A percentile compares a stretch with the other conserved stretches of the same genome.
These are phyloP conservation scores for Aphelocoma coerulescens DNA, from an alignment of 2,113 vertebrate species.

Conservation along the genomic window DNA sequence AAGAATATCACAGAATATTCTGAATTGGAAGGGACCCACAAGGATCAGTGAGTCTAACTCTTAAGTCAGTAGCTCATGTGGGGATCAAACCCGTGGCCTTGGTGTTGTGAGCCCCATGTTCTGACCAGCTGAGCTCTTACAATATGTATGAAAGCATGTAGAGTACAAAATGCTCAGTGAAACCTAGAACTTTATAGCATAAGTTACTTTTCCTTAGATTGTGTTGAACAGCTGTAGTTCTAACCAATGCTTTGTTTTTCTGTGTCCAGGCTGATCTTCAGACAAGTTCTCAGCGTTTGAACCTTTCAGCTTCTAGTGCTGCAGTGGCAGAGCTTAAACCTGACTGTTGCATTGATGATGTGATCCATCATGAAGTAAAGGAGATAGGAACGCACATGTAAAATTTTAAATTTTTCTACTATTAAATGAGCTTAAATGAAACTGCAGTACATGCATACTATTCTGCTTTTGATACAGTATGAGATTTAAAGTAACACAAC, in stretches of 20 bases:
- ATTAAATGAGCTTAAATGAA: background rate
- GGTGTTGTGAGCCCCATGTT: background rate
- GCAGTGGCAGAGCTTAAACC: slow-evolving; percentile 91
- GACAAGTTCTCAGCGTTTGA: slow-evolving; percentile 97
- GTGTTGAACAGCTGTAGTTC: background rate
- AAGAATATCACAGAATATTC: background rate
- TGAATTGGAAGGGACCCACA: background rate
- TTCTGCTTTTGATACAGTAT: background rate
- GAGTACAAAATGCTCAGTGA: background rate
- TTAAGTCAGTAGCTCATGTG: background rate
- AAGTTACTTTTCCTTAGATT: background rate
- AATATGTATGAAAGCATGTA: background rate
- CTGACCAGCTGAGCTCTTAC: background rate
- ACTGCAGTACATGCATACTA: background rate
- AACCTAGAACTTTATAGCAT: background rate
- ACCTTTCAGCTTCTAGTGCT: slow-evolving; percentile 92
- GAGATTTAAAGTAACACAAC: background rate
- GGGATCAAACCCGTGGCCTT: rapidly evolving
- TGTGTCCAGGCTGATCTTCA: slow-evolving; percentile 90
- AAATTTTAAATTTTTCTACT: background rate
- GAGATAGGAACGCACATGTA: slow-evolving; percentile 99
- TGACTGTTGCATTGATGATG: slow-evolving; percentile 95
- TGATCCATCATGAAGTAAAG: slow-evolving; percentile 98
- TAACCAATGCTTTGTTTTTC: background rate
- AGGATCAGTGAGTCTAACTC: background rate